These are phyloP conservation scores for Cercopithecus neglectus DNA, from an alignment of 2,797 vertebrate species.

Conservation along the genomic window DNA sequence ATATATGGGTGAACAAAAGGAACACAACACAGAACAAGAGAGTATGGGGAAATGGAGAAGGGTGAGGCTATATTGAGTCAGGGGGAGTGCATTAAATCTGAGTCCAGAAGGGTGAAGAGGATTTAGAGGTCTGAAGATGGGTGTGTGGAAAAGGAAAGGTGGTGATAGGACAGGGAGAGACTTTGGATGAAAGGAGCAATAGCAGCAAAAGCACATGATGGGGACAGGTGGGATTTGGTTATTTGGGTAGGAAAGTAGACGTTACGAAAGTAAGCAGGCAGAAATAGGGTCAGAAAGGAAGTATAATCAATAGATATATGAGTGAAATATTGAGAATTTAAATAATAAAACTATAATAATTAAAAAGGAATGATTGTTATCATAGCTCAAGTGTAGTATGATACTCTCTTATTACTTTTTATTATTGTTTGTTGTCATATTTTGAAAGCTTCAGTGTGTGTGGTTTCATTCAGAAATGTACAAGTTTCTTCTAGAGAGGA, in stretches of 20 bases:
- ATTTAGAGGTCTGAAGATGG: background rate
- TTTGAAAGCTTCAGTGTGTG: conserved; percentile 33
- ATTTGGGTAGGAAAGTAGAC: background rate
- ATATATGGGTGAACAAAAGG: conserved; percentile 32
- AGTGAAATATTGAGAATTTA: background rate
- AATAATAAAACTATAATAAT: conserved; percentile 24
- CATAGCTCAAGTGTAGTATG: background rate
- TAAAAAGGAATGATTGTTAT: background rate
- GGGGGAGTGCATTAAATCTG: background rate
- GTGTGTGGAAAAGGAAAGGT: background rate
- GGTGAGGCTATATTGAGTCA: background rate
- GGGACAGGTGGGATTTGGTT: background rate
- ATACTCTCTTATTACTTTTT: background rate
- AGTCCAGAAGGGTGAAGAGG: background rate
- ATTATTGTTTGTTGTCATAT: background rate
- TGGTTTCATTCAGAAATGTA: conserved; percentile 9
- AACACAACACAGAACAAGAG: conserved; percentile 36
- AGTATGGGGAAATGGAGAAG: background rate
- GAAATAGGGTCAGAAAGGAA: background rate
- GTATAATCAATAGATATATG: background rate
- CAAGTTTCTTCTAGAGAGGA: background rate
- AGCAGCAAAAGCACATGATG: background rate
- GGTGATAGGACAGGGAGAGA: background rate
- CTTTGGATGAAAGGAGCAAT: background rate
- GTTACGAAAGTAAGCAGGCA: conserved; percentile 6